Conservation (phyloP, 2,113 vertebrate species). For the Gallinago paraguaiae region DNA sequence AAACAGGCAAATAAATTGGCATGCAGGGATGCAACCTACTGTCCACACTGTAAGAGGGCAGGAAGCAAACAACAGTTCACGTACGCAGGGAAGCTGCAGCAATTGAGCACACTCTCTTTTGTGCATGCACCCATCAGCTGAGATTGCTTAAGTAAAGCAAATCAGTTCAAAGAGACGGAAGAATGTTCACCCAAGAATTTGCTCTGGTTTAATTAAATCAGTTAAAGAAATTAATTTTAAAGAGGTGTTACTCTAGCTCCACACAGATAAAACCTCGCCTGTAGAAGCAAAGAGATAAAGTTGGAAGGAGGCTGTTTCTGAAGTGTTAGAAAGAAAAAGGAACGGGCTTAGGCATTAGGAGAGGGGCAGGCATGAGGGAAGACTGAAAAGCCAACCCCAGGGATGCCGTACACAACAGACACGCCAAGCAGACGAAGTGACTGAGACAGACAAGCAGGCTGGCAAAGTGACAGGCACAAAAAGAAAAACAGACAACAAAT, state of each 20-base stretch:
- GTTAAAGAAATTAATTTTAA: background rate
- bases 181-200: background rate
- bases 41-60: background rate
- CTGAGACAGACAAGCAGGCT: background rate
- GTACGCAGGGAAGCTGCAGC: background rate
- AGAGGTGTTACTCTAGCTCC: background rate
- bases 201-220: background rate
- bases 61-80: background rate
- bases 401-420: background rate
- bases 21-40: background rate
- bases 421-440: background rate
- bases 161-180: background rate
- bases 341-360: background rate
- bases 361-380: background rate
- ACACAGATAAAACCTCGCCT: background rate
- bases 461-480: background rate
- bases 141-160: background rate
- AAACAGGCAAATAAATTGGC: background rate
- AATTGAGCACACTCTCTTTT: background rate
- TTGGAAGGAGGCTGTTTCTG: background rate
- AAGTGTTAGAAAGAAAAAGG: background rate
- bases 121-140: fast-evolving
- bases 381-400: background rate
- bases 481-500: background rate
- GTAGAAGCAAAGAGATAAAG: background rate